Conservation (phyloP, 1,140 invertebrate species). For the Heliconius melpomene region DNA sequence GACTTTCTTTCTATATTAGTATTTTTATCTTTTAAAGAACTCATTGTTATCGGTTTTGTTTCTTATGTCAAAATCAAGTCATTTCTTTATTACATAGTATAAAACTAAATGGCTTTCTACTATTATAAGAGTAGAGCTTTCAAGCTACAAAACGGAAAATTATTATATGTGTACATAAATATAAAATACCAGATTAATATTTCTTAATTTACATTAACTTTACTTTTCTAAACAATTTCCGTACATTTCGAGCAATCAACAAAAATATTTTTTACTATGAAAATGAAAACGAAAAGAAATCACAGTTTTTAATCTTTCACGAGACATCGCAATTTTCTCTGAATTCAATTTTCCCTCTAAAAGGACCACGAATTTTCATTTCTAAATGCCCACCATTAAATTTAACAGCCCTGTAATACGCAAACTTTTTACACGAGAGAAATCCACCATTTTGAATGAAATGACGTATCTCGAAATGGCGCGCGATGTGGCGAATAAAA, state of each 20-base stretch:
- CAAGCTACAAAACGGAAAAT: not conserved
- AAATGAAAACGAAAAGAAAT: not conserved
- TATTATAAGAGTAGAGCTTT: not conserved
- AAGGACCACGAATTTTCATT: conserved; percentile 5
- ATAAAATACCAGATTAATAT: not conserved
- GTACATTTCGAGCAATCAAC: not conserved
- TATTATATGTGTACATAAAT: too few relatives aligned
- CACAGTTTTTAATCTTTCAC: conserved; percentile 9
- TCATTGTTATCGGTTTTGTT: not conserved
- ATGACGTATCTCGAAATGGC: conserved; percentile 40
- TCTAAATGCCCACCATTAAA: conserved; percentile 14
- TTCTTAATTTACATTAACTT: not conserved
- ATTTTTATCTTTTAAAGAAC: too few relatives aligned
- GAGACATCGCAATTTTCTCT: conserved; percentile 8
- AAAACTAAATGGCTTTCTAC: too few relatives aligned
- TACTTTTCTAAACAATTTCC: not conserved
- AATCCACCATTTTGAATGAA: conserved; percentile 36
- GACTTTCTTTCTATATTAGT: too few relatives aligned
- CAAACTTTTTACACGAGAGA: conserved; percentile 35
- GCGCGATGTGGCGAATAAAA: conserved; percentile 37
- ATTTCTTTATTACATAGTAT: not conserved
- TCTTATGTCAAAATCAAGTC: not conserved
- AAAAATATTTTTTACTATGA: not conserved
- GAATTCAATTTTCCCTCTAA: conserved; percentile 13
- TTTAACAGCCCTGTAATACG: conserved; percentile 32